Conservation (phyloP, 2,797 vertebrate genomes). For the Cetoscarus ocellatus region DNA sequence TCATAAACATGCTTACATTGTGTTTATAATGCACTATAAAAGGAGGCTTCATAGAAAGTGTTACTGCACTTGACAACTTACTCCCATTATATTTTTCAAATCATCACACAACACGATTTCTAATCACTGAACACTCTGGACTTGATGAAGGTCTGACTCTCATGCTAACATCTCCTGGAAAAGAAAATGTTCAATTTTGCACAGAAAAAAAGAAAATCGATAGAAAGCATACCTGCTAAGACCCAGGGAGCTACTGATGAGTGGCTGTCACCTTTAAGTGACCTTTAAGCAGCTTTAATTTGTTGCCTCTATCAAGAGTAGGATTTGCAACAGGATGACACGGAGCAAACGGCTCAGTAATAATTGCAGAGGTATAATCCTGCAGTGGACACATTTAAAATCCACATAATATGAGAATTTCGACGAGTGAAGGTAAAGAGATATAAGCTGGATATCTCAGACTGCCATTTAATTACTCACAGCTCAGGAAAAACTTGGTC, state of each 20-base stretch:
- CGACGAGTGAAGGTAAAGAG: constrained; percentile 33
- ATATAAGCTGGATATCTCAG: constrained; percentile 22
- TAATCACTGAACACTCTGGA: not conserved
- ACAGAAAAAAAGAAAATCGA: constrained; percentile 47
- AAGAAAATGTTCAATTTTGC: constrained; percentile 39
- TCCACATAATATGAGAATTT: constrained; percentile 45
- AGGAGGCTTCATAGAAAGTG: no score
- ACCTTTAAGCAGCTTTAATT: constrained; percentile 73
- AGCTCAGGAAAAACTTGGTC: constrained; percentile 23
- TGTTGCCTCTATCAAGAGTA: constrained; percentile 56
- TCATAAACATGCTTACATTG: no score
- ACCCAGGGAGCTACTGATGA: constrained; percentile 48
- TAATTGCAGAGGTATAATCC: constrained; percentile 50
- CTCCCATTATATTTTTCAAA: not conserved
- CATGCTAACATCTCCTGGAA: constrained; percentile 13
- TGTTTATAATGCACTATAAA: no score
- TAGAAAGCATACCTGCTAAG: constrained; percentile 40
- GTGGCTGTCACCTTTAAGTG: constrained; percentile 54
- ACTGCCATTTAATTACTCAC: constrained; percentile 44
- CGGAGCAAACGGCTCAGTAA: constrained; percentile 60
- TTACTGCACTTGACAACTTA: no score
- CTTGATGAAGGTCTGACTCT: not conserved
- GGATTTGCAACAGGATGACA: constrained; percentile 63
- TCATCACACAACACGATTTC: not conserved
- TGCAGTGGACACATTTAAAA: constrained; percentile 41